Evolutionary conservation across 2,888 invertebrate genomes (phyloP).

Genomic region (Aphodius sticticus): DNA sequence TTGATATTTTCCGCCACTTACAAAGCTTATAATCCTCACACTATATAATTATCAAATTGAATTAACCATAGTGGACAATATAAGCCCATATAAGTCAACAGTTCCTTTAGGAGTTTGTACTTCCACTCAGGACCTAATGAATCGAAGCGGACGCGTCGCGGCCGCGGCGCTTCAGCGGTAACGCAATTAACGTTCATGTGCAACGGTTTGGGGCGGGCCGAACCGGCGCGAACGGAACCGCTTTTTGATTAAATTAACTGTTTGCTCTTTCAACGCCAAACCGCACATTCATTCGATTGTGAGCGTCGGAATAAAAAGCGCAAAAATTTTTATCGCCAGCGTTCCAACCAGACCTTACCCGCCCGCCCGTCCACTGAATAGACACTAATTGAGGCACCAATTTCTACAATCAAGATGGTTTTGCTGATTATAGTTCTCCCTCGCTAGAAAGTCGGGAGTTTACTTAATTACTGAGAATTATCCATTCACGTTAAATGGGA

Average conservation of each 20-base stretch:
- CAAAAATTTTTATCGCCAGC: background rate
- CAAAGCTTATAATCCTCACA: no score
- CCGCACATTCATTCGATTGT: constrained; percentile 9
- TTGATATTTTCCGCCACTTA: no score
- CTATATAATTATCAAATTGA: background rate
- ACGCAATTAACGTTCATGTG: background rate
- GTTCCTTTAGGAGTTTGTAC: background rate
- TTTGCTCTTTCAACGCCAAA: constrained; percentile 27
- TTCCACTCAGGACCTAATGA: background rate
- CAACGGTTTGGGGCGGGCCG: constrained; percentile 22
- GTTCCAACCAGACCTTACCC: background rate
- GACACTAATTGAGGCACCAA: background rate
- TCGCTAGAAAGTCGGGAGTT: background rate
- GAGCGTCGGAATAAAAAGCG: background rate
- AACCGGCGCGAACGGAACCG: background rate
- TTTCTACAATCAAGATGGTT: background rate
- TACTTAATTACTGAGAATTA: background rate
- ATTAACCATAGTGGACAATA: background rate
- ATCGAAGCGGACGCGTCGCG: background rate
- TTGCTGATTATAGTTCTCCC: background rate
- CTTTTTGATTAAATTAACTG: constrained; percentile 32
- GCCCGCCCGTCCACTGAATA: background rate
- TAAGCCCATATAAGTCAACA: background rate
- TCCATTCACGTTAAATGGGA: background rate
- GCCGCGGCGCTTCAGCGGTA: background rate